Evolutionary conservation across 2,797 vertebrate species (phyloP).

Genomic region (Tenualosa thibaudeaui): DNA sequence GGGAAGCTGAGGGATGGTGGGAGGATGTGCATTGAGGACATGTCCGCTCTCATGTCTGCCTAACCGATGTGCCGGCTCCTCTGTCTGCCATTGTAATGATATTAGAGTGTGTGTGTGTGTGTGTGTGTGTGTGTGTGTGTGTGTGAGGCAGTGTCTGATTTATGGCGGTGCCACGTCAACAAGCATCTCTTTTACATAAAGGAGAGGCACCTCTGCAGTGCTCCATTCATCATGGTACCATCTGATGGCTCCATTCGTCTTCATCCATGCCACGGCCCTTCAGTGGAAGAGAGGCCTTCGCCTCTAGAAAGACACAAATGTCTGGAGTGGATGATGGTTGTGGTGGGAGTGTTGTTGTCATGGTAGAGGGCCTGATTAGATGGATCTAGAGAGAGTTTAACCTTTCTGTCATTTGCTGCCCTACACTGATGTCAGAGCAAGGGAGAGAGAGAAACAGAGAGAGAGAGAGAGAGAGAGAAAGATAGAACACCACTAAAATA

Average conservation of each 20-base stretch:
- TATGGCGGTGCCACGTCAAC: constrained; percentile 71
- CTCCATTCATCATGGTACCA: constrained; percentile 68
- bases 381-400: constrained; percentile 44
- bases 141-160: constrained; percentile 63
- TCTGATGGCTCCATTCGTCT: constrained; percentile 67
- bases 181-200: constrained; percentile 74
- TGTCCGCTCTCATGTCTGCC: constrained; percentile 29
- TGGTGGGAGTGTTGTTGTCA: constrained; percentile 40
- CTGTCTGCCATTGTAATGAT: constrained; percentile 64
- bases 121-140: constrained; percentile 20
- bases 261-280: constrained; percentile 62
- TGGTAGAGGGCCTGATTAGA: background rate
- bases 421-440: constrained; percentile 26
- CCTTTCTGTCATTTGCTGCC: constrained; percentile 49
- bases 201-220: constrained; percentile 61
- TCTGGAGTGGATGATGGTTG: background rate
- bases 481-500: background rate
- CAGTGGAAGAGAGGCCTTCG: background rate
- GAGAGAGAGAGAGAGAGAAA: background rate
- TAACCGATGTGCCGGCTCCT: constrained; percentile 52
- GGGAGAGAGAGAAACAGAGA: background rate
- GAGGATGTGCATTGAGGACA: background rate
- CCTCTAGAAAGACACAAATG: background rate
- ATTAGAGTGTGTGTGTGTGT: constrained; percentile 53
- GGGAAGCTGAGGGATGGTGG: background rate